Evolutionary conservation across 2,113 vertebrate genomes (phyloP), one percentile per base, ranked within the genome.

Genomic region (Menura novaehollandiae): DNA sequence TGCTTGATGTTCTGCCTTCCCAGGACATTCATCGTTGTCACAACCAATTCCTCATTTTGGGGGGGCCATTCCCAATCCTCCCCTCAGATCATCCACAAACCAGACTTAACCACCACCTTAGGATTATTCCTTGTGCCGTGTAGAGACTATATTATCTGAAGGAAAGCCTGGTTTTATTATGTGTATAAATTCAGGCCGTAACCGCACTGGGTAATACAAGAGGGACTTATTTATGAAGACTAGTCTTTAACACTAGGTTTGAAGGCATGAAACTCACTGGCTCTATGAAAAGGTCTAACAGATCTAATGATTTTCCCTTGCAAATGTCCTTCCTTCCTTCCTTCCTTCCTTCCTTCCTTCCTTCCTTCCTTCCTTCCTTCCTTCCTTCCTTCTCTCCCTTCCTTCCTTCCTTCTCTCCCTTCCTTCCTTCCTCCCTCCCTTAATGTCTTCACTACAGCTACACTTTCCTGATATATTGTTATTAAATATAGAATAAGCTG

Each of bases 51-150:
- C 10, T 22, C 10, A 17, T 77, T 59, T 68, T 53, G 9, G 2
- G 8, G 18, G 5, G 10, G 13, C 51, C 35, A 28, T n/a, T 93
- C 30, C 21, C 18, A 75, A 32, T 37, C 22, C 10, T 71, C 7
- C 43, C 19, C 11, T 76, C 43, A 83, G 56, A 63, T 33, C 11
- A 76, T 6, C 47, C n/a, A 63, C 43, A 76, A 72, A 58, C 7
- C 22, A 80, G 68, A 76, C 17, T 33, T 26, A 73, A 21, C 24
- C 39, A 49, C 18, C 6, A 72, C 8, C 3, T 39, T 32, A 52
- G 37, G 35, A 56, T 19, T 75, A 24, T 23, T 86, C 7, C n/a
- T 86, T 22, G 16, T 0, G 0, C 44, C 4, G 0, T 26, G 10
- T 15, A 46, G 33, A 64, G 10, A 27, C 27, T 52, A 74, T 3